Evolutionary conservation across 2,888 invertebrate species (phyloP).

Genomic region (Agriopis aurantiaria): DNA sequence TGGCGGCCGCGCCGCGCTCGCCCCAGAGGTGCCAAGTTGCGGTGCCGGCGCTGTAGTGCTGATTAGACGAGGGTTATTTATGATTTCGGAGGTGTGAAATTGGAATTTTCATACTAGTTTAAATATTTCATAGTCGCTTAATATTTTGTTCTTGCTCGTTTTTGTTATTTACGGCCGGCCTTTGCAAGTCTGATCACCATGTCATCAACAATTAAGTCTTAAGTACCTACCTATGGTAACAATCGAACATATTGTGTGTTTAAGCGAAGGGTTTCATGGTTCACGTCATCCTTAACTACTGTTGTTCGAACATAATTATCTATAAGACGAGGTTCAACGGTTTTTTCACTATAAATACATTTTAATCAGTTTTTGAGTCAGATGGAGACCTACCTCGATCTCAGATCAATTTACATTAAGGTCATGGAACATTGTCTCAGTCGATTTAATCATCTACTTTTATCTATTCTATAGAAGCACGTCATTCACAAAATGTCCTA

Average conservation of each 20-base stretch:
- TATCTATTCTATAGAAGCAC: not conserved
- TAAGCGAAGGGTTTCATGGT: too few species aligned
- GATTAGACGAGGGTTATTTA: slow-evolving; percentile 10
- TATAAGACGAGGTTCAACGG: not conserved
- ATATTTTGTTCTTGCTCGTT: too few species aligned
- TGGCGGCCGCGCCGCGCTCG: not conserved
- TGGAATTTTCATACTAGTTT: too few species aligned
- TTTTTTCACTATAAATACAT: not conserved
- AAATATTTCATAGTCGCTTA: too few species aligned
- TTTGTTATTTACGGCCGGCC: too few species aligned
- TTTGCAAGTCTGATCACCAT: too few species aligned
- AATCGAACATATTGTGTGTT: too few species aligned
- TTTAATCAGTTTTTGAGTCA: not conserved
- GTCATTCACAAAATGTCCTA: not conserved
- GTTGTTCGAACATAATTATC: too few species aligned
- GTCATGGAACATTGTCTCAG: not conserved
- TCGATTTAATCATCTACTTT: not conserved
- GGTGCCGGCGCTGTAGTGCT: not conserved
- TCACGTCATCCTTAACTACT: too few species aligned
- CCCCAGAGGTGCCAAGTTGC: slow-evolving; percentile 7
- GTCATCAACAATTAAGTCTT: too few species aligned
- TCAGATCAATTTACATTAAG: slow-evolving; percentile 4
- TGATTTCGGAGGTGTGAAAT: not conserved
- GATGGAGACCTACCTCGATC: not conserved
- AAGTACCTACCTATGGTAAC: too few species aligned